Evolutionary conservation across 2,888 invertebrate species (phyloP), one percentile per base, ranked within the genome.

Genomic region (Arenicola marina): DNA sequence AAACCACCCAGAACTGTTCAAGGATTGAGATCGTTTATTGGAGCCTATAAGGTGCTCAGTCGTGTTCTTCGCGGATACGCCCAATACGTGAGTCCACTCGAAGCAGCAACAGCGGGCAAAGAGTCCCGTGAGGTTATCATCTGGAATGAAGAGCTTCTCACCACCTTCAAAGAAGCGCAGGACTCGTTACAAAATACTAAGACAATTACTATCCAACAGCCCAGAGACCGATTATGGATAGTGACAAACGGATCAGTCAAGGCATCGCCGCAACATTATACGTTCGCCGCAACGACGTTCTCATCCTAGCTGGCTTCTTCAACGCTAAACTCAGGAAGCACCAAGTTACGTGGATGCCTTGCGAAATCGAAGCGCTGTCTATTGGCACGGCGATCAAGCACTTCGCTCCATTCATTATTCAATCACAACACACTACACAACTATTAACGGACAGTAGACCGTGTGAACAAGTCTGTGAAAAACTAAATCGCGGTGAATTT

Each of bases 291-390:
- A 38, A 63, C 18, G 58, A 58, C 15, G 68, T 65, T 29, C 28
- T 59, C 1, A 31, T 4, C 1, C 43, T 70, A 3, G 65, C 65
- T 11, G 70, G 71, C 4, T 71, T 69, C 44, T 71, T 72, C 58
- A 69, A 67, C 29, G 68, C 73, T 15, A 69, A 70, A 54, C 58
- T 72, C 7, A 48, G 70, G 32, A 57, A 65, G 58, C 62, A 62
- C 28, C 70, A 72, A 55, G 62, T 62, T n/a, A 62, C 51, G 2
- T 71, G 72, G 71, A 46, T 73, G 28, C 68, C 72, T 18, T 73
- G 72, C 58, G 72, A 73, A 56, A 56, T 72, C n/a, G 72, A 73
- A 51, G 71, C 72, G 3, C 51, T 73, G 3, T 32, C 45, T 7
- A 72, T 71, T 26, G 67, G 65, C 15, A 63, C 69, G 0, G 62